Base-by-base conservation (phyloP, 2,888 invertebrate genomes). In the Rhimphoctona megacephalus region DNA sequence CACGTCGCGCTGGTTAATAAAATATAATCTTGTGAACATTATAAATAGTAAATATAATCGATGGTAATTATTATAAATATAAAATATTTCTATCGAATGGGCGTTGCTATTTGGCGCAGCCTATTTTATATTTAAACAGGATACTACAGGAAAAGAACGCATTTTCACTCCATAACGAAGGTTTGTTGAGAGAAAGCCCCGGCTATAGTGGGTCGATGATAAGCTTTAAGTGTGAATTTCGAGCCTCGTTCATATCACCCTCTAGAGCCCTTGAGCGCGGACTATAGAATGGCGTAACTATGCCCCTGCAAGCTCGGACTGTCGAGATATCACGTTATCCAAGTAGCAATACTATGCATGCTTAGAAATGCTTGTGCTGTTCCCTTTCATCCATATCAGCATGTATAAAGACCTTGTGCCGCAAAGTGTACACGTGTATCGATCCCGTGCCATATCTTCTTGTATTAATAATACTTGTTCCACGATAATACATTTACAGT, bases 161-260 rank as follows among this genome's bases (percentile, higher is more conserved):
- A 61, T 77, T 77, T 67, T 61, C 61, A 66, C 66, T 72, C 66
- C 30, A 64, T 74, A 46, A 57, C 36, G 54, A 74, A 74, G 49
- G 39, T 22, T 25, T 17, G 39, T 36, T 43, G 61, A 39, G 64
- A 54, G 57, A 81, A 77, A 76, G 33, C 49, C 70, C 39, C 39
- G 70, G n/a, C 67, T 39, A 1, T 14, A 74, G 49, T 30, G 54
- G 61, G 57, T 80, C 64, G 43, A 81, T 66, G 81, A 81, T 81
- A 78, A 85, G 85, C 66, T 70, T 85, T 52, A 43, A 76, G 70
- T 67, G 76, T 70, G 81, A 66, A 67, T 81, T 78, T 73, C 72
- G 39, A 49, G 66, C 77, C 78, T 78, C 79, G 79, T 84, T 80
- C 64, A 64, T 46, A 79, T 79, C 54, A 57, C 17, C 69, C 61